These are phyloP conservation scores for Ricordea florida DNA, from an alignment of 92 coral and sea anemone genomes.

Conservation along the genomic window DNA sequence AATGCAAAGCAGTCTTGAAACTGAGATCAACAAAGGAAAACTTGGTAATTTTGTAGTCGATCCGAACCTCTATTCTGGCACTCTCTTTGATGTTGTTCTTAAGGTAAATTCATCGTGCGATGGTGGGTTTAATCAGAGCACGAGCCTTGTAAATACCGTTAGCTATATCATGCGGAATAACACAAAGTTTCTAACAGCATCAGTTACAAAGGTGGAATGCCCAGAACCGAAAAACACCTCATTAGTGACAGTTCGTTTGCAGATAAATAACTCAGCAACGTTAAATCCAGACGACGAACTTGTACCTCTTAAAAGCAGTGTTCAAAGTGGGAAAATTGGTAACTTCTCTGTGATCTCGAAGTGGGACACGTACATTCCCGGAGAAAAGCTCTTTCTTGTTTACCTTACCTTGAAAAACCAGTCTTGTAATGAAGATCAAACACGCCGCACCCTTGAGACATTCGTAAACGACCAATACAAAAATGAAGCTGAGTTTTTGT, in stretches of 20 bases:
- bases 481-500: background rate
- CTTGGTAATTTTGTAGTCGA: constrained; percentile 13
- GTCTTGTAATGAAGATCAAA: background rate
- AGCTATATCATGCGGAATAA: background rate
- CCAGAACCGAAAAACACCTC: background rate
- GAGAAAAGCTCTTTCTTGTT: background rate
- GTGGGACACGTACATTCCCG: constrained; percentile 21
- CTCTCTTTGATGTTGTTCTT: constrained; percentile 4
- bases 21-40: background rate
- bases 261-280: background rate
- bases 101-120: background rate
- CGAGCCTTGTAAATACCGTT: background rate
- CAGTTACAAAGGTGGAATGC: background rate
- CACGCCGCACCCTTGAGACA: background rate
- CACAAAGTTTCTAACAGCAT: background rate
- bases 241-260: constrained; percentile 4
- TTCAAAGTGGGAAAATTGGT: constrained; percentile 11
- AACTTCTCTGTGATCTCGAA: constrained; percentile 11
- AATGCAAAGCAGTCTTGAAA: background rate
- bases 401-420: background rate
- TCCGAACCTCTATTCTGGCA: constrained; percentile 1
- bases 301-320: background rate
- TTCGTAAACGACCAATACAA: background rate
- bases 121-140: constrained; percentile 8
- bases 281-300: constrained; percentile 9